These are phyloP conservation scores for Coregonus suidteri DNA, from an alignment of 2,797 vertebrate species.

Conservation along the genomic window DNA sequence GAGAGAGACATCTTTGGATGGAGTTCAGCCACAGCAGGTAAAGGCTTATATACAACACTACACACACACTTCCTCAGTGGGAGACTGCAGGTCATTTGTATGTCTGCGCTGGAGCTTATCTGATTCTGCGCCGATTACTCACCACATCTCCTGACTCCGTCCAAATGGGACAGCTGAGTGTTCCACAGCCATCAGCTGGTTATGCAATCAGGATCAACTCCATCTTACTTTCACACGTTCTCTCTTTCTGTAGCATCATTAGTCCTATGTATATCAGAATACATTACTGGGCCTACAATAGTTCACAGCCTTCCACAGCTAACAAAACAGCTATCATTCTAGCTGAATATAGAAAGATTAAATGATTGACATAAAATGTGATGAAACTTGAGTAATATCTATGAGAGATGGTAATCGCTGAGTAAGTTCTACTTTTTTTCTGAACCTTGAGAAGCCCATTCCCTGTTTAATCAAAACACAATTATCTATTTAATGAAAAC, in stretches of 20 bases:
- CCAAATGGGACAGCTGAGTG: slow-evolving; percentile 42
- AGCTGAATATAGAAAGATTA: no score
- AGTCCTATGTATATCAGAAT: slow-evolving; percentile 10
- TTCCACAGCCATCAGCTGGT: slow-evolving; percentile 39
- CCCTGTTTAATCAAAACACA: neutral
- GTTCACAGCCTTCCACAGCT: no score
- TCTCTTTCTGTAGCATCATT: slow-evolving; percentile 38
- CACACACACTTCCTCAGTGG: neutral
- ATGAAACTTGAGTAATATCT: no score
- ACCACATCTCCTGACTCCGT: slow-evolving; percentile 7
- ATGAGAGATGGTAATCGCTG: no score
- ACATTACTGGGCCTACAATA: no score
- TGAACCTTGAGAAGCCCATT: no score
- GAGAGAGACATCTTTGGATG: slow-evolving; percentile 66
- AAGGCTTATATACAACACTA: neutral
- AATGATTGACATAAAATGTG: no score
- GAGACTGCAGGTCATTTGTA: neutral
- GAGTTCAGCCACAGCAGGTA: slow-evolving; percentile 71
- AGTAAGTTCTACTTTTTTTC: no score
- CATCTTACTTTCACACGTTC: slow-evolving; percentile 52
- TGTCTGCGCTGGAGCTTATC: neutral
- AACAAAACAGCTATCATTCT: no score
- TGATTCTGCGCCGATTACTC: neutral
- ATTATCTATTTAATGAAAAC: neutral
- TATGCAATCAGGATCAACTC: slow-evolving; percentile 64